Base-by-base conservation (phyloP, 2,113 vertebrate species). In the Fregetta grallaria region DNA sequence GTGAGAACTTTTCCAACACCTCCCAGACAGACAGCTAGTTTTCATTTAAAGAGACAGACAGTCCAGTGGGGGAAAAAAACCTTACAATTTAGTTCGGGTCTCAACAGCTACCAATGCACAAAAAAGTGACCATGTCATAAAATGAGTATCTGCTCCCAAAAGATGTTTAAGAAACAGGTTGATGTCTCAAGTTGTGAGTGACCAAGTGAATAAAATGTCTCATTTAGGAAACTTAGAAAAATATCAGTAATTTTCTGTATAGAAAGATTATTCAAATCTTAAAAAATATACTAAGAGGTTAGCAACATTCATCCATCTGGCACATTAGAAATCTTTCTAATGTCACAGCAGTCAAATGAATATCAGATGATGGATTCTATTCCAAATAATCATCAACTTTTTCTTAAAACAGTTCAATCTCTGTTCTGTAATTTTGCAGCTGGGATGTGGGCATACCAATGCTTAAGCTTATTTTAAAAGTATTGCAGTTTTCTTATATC, bases 1-100 rank as follows among this genome's bases (percentile, higher is more conserved):
- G 90, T 63, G 91, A 98, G 95, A 97, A 96, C 95, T 96, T 97
- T 97, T 91, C 95, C 94, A 97, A 92, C 95, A 97, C 62, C 72
- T 93, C 73, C 83, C 16, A 32, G 97, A 94, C 70, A 97, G 92
- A 77, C 32, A 97, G 15, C 3, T 34, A 95, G 82, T 83, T 90
- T 81, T 88, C 32, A 45, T 84, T 98, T 98, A 97, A 97, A 97
- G 77, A 91, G 20, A 67, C 45, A 95, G 52, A 88, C 71, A 86
- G 85, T 26, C 44, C 45, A 26, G n/a, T 10, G 26, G 40, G 65
- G 70, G 96, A 95, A 94, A 44, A 86, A 92, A 86, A 19, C 19
- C 40, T 66, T 49, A 56, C 14, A 10, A 82, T 82, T 81, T 63
- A 76, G 13, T 50, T 58, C 1, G 1, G 73, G n/a, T 91, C 70